Evolutionary conservation across 2,888 invertebrate genomes (phyloP), one percentile per base, ranked within the genome.

Genomic region (Alitta virens): DNA sequence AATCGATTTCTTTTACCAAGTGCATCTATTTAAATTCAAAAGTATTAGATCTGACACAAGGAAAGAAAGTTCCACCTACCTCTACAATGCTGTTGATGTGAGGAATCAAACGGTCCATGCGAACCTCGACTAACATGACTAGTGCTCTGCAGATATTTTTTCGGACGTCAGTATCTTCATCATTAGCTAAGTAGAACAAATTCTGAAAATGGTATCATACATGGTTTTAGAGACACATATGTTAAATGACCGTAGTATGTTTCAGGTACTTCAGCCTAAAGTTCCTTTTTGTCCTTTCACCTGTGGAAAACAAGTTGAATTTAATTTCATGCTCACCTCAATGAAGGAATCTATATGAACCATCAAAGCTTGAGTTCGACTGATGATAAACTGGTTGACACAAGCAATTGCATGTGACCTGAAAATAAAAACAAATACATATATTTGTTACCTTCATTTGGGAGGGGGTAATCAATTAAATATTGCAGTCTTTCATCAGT

Each of bases 71-170:
- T 33, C 12, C 43, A 56, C 71, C 79, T 80, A 90, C 90, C 86
- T 98, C 96, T 78, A 99, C 94, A 66, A 99, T 97, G 82, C 92
- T 91, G 75, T 92, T 90, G 86, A 99, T 91, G 78, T 98, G 94
- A 38, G 96, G 96, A 78, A 94, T 89, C 55, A 99, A 86, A 74
- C 94, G 87, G 79, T 98, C 98, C 85, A 98, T 88, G 73, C 95
- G 87, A 25, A 97, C 95, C 86, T 99, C 99, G 62, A 99, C 85
- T 62, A 99, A 84, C 89, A 98, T 91, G 2, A 98, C 98, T 67
- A 99, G 84, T 26, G 98, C 97, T 79, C 96, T 88, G 82, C 99
- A 99, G 43, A 99, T 94, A 86, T 99, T 96, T 85, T 96, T 97
- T 68, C 96, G 87, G 2, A 99, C 98, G 85, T 98, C 98, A 25